Base-by-base conservation (phyloP, 30 jellyfish, hydroid and myxozoan genomes). In the Turritopsis rubra region DNA sequence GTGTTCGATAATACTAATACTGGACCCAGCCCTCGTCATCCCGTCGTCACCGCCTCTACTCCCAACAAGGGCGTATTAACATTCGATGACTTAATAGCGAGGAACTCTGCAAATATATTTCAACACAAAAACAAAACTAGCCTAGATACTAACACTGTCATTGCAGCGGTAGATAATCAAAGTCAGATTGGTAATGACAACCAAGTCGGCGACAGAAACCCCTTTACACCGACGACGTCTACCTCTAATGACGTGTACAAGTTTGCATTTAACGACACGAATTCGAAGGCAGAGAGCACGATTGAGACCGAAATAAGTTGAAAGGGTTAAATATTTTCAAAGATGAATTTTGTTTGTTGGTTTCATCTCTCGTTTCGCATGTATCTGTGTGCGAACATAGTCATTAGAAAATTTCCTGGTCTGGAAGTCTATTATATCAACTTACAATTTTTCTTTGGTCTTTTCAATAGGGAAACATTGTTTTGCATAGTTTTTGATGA, bases 21-120 rank as follows among this genome's bases (percentile, higher is more conserved):
- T 31, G 87, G 87, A 80, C 87, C 87, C 20, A 80, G 87, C n/a
- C 87, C 87, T 21, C 81, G 53, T 24, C 87, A 80, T 27, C 85
- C 77, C 9, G 77, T 22, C 21, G 77, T 68, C 16, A 19, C 16
- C 77, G 8, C 30, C 31, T 68, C 77, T 17, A 68, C 77, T 68
- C 77, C 77, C 0, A 68, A 27, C 28, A 68, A 68, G 30, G 77
- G 30, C 16, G 19, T 68, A 23, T 41, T 41, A 41, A 68, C 77
- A 27, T 68, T 68, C 77, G 77, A 68, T 9, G 77, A 68, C 19
- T 68, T 68, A 27, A 22, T 68, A n/a, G 77, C 31, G 19, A 23
- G 77, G 19, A 68, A 68, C 19, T 0, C 30, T n/a, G 16, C 60
- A 41, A 41, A 41, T 41, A 41, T 41, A 41, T 41, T 41, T 41